phyloP scores from a whole-genome alignment of 2,888 invertebrate genomes.

The Allolobophora icterica region DNA sequence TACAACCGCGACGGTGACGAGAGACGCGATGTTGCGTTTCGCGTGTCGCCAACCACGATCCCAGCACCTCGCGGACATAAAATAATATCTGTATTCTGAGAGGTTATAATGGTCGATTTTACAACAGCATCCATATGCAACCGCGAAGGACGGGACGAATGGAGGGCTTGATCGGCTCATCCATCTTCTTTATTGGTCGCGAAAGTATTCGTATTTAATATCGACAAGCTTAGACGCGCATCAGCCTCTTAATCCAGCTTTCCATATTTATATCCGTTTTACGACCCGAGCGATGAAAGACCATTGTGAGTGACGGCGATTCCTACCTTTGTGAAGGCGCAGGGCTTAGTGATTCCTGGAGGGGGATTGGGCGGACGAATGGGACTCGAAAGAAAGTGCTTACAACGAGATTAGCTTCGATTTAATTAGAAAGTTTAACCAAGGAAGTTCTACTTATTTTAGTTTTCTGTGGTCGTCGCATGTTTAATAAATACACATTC shows the following conservation, averaged over 20 bases:
- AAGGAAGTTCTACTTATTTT: not conserved
- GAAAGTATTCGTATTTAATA: not conserved
- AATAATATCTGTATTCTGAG: constrained; percentile 17
- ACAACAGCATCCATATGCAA: not conserved
- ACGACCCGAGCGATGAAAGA: not conserved
- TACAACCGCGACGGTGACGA: constrained; percentile 1
- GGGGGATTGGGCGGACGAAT: not conserved
- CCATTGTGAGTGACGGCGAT: not conserved
- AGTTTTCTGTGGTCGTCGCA: not conserved
- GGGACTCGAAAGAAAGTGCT: not conserved
- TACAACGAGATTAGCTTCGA: not conserved
- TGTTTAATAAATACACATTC: not conserved
- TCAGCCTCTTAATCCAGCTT: constrained; percentile 1
- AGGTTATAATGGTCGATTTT: not conserved
- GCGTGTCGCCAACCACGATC: not conserved
- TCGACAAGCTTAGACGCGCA: constrained; percentile 9
- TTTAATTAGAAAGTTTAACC: not conserved
- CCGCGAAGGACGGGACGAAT: not conserved
- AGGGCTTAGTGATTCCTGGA: not conserved
- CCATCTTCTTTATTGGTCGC: constrained; percentile 2
- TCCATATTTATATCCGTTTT: constrained; percentile 11
- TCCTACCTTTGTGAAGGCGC: constrained; percentile 9
- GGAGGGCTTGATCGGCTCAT: not conserved
- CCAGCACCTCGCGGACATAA: constrained; percentile 2
- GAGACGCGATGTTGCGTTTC: not conserved